phyloP scores from a whole-genome alignment of 2,113 vertebrate species.

The Rana temporaria region DNA sequence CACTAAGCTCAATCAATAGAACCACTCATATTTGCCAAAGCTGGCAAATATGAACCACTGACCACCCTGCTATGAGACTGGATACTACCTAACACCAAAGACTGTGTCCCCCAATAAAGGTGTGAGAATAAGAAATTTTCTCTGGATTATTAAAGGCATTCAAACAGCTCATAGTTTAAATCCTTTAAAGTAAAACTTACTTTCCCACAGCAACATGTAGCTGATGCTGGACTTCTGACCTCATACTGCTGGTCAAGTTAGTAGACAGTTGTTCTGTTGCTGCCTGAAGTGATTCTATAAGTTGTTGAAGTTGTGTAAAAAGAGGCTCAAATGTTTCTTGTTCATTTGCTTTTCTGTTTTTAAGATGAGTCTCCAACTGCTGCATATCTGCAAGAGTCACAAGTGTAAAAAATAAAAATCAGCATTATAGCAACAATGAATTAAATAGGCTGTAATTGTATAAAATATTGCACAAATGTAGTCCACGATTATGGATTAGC shows the following conservation, averaged over 20 bases:
- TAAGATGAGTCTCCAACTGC: constrained; percentile 90
- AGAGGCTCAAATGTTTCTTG: constrained; percentile 86
- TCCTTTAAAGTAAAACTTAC: constrained; percentile 70
- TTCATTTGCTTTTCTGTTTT: constrained; percentile 85
- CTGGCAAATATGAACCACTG: no score
- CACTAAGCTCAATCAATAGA: no score
- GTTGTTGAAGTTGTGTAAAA: constrained; percentile 86
- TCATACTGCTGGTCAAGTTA: constrained; percentile 80
- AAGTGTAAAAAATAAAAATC: not conserved
- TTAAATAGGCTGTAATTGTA: not conserved
- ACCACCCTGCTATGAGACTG: no score
- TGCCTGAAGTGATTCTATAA: constrained; percentile 84
- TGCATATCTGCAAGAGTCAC: constrained; percentile 81
- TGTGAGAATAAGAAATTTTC: no score
- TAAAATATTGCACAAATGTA: no score
- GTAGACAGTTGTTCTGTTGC: constrained; percentile 86
- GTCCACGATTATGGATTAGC: no score
- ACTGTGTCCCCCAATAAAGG: no score
- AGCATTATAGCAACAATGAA: not conserved
- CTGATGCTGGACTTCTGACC: constrained; percentile 92
- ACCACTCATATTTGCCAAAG: no score
- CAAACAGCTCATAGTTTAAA: not conserved
- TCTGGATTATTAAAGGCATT: not conserved
- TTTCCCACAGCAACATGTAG: constrained; percentile 91
- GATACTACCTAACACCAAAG: no score